Evolutionary conservation across 30 jellyfish, hydroid and myxozoan species (phyloP), one percentile per base, ranked within the genome.

Genomic region (Haliclystus octoradiatus): DNA sequence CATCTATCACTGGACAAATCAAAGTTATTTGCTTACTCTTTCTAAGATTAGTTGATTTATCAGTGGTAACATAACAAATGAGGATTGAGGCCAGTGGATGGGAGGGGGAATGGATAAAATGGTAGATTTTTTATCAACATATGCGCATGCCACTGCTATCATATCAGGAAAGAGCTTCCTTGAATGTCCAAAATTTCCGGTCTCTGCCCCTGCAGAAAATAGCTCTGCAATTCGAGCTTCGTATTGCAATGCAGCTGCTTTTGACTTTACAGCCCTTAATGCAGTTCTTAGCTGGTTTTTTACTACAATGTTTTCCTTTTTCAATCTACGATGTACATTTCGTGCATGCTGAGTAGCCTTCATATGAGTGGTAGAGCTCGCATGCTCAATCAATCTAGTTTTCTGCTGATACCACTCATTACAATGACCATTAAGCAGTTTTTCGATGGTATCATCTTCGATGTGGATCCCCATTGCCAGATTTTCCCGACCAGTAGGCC

Each of bases 131-230:
- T n/a, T 74, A 62, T 74, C 50, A 46, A 63, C 60, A 9, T 53
- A 3, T 34, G 68, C 69, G 68, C 52, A 73, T 0, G 67, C 69
- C 75, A 80, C 50, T 33, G 66, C 66, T 7, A 49, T 31, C 31
- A 77, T 77, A 49, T 77, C 77, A 69, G 24, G 68, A 65, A 77
- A 77, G 26, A 30, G 68, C 62, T 77, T 77, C 25, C 92, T 47
- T 27, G 71, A 24, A 33, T 77, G 92, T 12, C 92, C 92, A 67
- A 77, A 27, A 49, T 68, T 77, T 15, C 92, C 92, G 57, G 69
- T 82, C 35, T 69, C 34, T 4, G 66, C 88, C 31, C 50, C 63
- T 35, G 68, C 77, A 40, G 77, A 66, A 68, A 35, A 28, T 34
- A 68, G n/a, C 68, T 68, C 77, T 22, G 77, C 77, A 4, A 68